Evolutionary conservation across 2,797 vertebrate species (phyloP).

Genomic region (Heterohyrax brucei): DNA sequence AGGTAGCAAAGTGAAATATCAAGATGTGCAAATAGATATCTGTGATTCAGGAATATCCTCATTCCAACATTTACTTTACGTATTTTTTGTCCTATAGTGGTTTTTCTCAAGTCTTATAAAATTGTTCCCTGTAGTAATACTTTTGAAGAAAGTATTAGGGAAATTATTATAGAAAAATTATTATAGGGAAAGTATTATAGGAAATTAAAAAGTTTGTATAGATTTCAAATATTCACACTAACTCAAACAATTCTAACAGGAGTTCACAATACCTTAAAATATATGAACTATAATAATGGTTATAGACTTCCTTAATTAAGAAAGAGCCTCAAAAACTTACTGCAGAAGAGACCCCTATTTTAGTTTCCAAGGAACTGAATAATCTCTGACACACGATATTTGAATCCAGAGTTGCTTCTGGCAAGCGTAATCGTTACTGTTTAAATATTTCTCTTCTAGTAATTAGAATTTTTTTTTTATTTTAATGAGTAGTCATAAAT

Average conservation of each 20-base stretch:
- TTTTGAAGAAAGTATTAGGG: constrained; percentile 20
- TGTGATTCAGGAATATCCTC: constrained; percentile 12
- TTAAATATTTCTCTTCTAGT: constrained; percentile 84
- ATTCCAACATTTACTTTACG: background rate
- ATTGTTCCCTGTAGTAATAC: constrained; percentile 14
- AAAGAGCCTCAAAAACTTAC: constrained; percentile 37
- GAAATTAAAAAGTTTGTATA: constrained; percentile 57
- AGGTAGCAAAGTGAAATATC: background rate
- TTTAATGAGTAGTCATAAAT: constrained; percentile 85
- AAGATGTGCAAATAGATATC: background rate
- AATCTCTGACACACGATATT: constrained; percentile 74
- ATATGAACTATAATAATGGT: constrained; percentile 51
- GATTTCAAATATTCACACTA: constrained; percentile 61
- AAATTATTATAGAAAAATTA: too few relatives aligned
- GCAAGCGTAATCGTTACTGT: constrained; percentile 74
- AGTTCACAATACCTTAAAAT: constrained; percentile 44
- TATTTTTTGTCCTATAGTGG: background rate
- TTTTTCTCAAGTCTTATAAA: constrained; percentile 54
- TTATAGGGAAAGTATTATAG: background rate
- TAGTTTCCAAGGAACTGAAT: constrained; percentile 74
- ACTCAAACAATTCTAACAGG: background rate
- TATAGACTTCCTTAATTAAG: constrained; percentile 60
- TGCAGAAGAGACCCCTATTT: constrained; percentile 58
- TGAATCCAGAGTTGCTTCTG: constrained; percentile 73
- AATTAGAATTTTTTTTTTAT: constrained; percentile 80